Conservation (phyloP, 2,113 vertebrate genomes). For the Ophiodon elongatus region DNA sequence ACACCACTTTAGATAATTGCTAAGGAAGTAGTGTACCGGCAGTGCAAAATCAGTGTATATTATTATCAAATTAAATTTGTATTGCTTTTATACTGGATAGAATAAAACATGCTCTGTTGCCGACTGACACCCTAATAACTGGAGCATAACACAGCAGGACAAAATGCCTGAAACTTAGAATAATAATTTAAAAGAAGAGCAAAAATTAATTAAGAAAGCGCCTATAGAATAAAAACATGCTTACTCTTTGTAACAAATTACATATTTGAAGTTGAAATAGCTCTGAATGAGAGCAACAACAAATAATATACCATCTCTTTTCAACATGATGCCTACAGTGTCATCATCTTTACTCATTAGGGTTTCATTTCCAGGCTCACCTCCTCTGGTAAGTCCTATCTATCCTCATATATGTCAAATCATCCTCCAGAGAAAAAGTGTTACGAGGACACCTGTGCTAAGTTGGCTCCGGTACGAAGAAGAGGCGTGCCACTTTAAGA, state of each 20-base stretch:
- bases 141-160: conserved; percentile 25
- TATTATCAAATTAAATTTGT: conserved; percentile 32
- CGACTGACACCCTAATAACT: conserved; percentile 22
- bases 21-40: not conserved
- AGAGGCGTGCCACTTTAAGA: conserved; percentile 48
- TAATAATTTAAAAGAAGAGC: conserved; percentile 9
- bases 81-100: not conserved
- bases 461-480: not conserved
- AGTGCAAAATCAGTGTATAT: conserved; percentile 13
- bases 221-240: conserved; percentile 20
- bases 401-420: not conserved
- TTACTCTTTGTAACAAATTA: conserved; percentile 18
- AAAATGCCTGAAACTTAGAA: conserved; percentile 9
- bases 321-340: not conserved
- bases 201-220: conserved; percentile 25
- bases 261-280: conserved; percentile 18
- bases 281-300: not conserved
- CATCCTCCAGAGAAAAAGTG: not conserved
- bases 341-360: not conserved
- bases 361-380: not conserved
- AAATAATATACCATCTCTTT: conserved; percentile 9
- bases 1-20: conserved; percentile 46
- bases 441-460: not conserved
- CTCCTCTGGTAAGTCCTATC: not conserved
- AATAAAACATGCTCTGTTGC: conserved; percentile 11